Evolutionary conservation across 92 coral and sea anemone genomes (phyloP).

Genomic region (Virgularia gustaviana): DNA sequence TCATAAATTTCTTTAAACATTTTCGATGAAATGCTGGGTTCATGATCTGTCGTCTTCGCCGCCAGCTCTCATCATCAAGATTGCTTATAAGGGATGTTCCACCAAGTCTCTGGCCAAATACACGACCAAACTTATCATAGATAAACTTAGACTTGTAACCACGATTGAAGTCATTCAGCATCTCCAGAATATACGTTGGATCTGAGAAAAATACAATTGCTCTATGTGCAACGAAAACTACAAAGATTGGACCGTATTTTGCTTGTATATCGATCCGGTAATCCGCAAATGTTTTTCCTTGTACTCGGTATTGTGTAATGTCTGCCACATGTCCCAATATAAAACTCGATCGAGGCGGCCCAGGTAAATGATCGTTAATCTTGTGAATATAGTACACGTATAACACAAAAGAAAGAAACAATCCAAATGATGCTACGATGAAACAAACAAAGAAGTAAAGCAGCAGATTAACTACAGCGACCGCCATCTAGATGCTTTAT

Average conservation of each 20-base stretch:
- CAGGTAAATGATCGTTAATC: conserved; percentile 59
- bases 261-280: conserved; percentile 25
- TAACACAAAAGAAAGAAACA: background rate
- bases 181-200: conserved; percentile 45
- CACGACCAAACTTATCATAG: conserved; percentile 26
- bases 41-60: conserved; percentile 56
- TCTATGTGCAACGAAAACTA: conserved; percentile 41
- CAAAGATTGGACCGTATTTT: conserved; percentile 55
- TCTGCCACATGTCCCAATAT: conserved; percentile 51
- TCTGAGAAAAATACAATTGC: conserved; percentile 44
- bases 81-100: conserved; percentile 58
- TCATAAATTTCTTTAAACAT: conserved; percentile 70
- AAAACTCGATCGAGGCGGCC: conserved; percentile 60
- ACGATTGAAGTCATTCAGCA: conserved; percentile 38
- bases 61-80: conserved; percentile 59
- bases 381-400: conserved; percentile 33
- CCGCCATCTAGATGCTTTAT: too few species aligned
- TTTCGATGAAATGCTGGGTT: conserved; percentile 82
- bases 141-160: background rate
- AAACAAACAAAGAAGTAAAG: background rate
- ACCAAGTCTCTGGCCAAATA: conserved; percentile 44
- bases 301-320: conserved; percentile 24
- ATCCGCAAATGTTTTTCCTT: conserved; percentile 2
- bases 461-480: background rate
- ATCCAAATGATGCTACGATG: background rate